A percentile compares a stretch with the other conserved stretches of the same genome.
Evolutionary conservation across 2,113 vertebrate species (phyloP).

Genomic region (Climacteris rufus): DNA sequence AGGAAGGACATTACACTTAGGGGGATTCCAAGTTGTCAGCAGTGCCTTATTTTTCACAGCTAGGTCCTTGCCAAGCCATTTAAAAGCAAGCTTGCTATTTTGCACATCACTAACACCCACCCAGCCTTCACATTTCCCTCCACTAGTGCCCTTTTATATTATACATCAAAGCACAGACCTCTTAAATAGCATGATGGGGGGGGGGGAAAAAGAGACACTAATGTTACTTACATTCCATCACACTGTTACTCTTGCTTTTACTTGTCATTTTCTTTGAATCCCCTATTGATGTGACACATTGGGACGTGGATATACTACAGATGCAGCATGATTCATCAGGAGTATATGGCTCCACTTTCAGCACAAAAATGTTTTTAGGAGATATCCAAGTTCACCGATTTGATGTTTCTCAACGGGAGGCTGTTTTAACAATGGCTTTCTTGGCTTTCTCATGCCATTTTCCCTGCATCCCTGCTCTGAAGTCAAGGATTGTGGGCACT

Average conservation of each 20-base stretch:
- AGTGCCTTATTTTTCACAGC: conserved; percentile 36
- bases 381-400: not conserved
- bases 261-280: conserved; percentile 25
- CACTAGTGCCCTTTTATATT: conserved; percentile 43
- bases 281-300: not conserved
- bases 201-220: not conserved
- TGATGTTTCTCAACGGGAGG: not conserved
- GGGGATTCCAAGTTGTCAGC: conserved; percentile 41
- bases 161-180: conserved; percentile 44
- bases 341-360: not conserved
- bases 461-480: not conserved
- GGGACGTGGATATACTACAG: not conserved
- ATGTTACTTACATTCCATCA: conserved; percentile 31
- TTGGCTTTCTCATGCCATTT: not conserved
- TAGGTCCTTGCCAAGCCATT: conserved; percentile 32
- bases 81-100: conserved; percentile 34
- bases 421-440: not conserved
- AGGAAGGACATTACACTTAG: conserved; percentile 1
- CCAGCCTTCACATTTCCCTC: conserved; percentile 33
- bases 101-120: conserved; percentile 32
- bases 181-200: not conserved
- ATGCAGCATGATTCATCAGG: not conserved
- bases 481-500: not conserved
- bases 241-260: conserved; percentile 5
- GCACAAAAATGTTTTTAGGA: conserved; percentile 11